phyloP scores from a whole-genome alignment of 2,888 invertebrate species.

The Acanthosepion pharaonis region DNA sequence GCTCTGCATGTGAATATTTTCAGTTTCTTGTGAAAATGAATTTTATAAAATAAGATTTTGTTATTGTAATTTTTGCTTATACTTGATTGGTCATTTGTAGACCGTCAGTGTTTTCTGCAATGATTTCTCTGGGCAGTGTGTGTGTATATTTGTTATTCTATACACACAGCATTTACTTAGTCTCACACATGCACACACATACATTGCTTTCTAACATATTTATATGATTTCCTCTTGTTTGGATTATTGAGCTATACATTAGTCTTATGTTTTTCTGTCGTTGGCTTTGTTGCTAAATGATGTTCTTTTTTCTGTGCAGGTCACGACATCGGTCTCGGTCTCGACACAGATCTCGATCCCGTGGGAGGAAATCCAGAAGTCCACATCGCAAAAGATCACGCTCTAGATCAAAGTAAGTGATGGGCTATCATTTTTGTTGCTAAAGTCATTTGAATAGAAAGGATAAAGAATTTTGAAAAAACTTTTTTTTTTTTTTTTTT shows the following conservation, averaged over 20 bases:
- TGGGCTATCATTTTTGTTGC: not conserved
- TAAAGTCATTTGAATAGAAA: too few species aligned
- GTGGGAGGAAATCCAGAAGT: constrained; percentile 42
- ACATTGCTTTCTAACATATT: too few species aligned
- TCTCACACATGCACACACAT: too few species aligned
- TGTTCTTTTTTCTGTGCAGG: not conserved
- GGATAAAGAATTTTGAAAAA: too few species aligned
- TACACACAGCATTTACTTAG: not conserved
- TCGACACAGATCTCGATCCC: constrained; percentile 35
- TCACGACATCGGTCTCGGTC: constrained; percentile 21
- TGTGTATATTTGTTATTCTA: not conserved
- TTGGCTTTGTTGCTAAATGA: not conserved
- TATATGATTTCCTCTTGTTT: too few species aligned
- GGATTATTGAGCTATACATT: not conserved
- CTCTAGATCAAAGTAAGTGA: constrained; percentile 38
- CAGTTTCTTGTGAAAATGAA: not conserved
- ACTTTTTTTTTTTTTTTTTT: too few species aligned
- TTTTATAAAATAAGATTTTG: too few species aligned
- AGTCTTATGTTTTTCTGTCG: not conserved
- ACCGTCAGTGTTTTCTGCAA: not conserved
- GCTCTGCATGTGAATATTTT: not conserved
- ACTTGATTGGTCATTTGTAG: too few species aligned
- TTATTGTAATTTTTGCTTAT: too few species aligned
- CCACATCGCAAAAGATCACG: constrained; percentile 39
- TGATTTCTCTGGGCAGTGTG: not conserved